Base-by-base conservation (phyloP, 53 echinoderm and acorn worm genomes). In the Mesocentrotus franciscanus region DNA sequence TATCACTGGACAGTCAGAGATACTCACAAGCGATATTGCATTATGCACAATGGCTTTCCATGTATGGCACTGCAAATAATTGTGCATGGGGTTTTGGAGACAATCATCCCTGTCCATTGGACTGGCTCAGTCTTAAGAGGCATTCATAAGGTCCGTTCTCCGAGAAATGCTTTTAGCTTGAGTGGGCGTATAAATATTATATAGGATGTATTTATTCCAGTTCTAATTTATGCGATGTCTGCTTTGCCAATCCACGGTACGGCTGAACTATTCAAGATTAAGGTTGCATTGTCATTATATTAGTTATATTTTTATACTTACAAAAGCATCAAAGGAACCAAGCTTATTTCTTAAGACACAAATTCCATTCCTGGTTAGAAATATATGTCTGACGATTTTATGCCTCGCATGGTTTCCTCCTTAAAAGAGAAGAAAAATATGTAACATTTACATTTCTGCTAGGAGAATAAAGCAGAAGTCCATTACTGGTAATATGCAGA, bases 181-280 rank as follows among this genome's bases (percentile, higher is more conserved):
- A 87, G 87, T 87, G 58, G 87, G 58, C 59, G 12, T 87, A 87
- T 87, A 57, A 87, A 87, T 87, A 87, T 87, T 87, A 58, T 56
- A 84, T 84, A 49, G 84, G 75, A 75, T 84, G n/a, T 81, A 36
- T 87, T 87, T 58, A 57, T 87, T 57, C 57, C 29, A 56, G 58
- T 57, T 87, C 27, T 87, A 87, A 87, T 87, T 57, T 87, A 87
- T 87, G 87, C 27, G 5, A 57, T 87, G 58, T 49, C 22, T 9
- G 16, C 24, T 14, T 85, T n/a, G 87, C 27, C 18, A 27, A 6
- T 57, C n/a, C 3, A 58, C 27, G 27, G 4, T 10, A 42, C 14
- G 2, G 68, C 7, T 76, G 30, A 84, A 42, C 42, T 22, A 42
- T 84, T 20, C 55, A 84, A 55, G 20, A 85, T 55, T 55, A 17